Percentiles rank a stretch among this genome's conserved stretches.
phyloP scores from a whole-genome alignment of 2,888 invertebrate species.

The Vandiemenella viatica region DNA sequence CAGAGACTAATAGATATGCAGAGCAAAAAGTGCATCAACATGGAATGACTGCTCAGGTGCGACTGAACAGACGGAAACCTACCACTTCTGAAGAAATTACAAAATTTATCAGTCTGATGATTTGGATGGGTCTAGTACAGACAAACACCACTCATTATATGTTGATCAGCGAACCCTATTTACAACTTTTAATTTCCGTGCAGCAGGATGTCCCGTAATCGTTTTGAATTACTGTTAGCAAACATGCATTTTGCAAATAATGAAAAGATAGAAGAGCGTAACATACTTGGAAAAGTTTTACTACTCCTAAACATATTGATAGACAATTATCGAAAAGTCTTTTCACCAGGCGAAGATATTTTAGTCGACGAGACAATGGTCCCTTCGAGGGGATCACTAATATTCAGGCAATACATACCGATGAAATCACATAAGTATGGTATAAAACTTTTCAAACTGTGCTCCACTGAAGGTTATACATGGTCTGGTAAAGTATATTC shows the following conservation, averaged over 20 bases:
- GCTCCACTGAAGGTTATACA: too few relatives aligned
- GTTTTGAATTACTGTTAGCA: background rate
- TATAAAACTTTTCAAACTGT: too few relatives aligned
- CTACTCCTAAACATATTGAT: too few relatives aligned
- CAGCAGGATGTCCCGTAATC: background rate
- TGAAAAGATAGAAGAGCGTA: background rate
- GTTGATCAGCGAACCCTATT: background rate
- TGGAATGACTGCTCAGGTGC: background rate
- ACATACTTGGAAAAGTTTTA: background rate
- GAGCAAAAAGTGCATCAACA: background rate
- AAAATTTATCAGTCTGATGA: background rate
- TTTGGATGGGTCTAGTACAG: background rate
- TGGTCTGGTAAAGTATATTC: too few relatives aligned
- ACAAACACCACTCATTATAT: background rate
- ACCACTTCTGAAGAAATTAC: too few relatives aligned
- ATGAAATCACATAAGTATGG: too few relatives aligned
- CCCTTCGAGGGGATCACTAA: too few relatives aligned
- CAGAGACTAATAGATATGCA: background rate
- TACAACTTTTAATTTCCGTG: background rate
- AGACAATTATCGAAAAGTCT: too few relatives aligned
- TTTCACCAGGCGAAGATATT: background rate
- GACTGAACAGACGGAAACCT: background rate
- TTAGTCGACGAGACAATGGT: background rate
- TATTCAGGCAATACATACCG: too few relatives aligned
- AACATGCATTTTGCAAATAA: background rate